These are phyloP conservation scores for Hipposideros armiger DNA, from an alignment of 2,113 vertebrate species.

Conservation along the genomic window DNA sequence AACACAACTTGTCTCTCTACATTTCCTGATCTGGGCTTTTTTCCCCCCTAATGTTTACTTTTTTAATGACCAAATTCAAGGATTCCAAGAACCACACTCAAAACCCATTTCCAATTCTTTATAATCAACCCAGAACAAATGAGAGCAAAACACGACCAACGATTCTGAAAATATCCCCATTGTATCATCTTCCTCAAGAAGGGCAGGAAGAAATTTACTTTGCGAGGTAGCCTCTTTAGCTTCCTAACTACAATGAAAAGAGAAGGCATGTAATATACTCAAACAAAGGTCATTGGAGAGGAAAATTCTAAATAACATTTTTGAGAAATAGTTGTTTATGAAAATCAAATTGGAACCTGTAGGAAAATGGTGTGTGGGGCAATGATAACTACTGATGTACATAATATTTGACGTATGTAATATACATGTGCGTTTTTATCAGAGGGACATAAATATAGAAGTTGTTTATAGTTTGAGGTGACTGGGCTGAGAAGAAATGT, in stretches of 20 bases:
- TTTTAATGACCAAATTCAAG: slow-evolving; percentile 38
- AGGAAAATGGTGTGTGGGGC: slow-evolving; percentile 31
- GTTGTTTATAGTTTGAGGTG: slow-evolving; percentile 75
- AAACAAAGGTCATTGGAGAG: background rate
- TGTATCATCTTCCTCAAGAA: background rate
- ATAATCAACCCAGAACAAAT: background rate
- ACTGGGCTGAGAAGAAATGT: slow-evolving; percentile 67
- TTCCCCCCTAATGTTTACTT: background rate
- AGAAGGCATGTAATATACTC: background rate
- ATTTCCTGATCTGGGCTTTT: background rate
- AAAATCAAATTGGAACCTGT: background rate
- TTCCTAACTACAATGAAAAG: background rate
- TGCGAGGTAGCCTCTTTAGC: background rate
- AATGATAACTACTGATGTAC: slow-evolving; percentile 49
- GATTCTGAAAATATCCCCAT: background rate
- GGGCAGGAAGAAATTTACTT: background rate
- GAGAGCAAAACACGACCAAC: background rate
- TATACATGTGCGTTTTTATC: background rate
- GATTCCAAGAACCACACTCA: background rate
- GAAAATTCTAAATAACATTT: background rate
- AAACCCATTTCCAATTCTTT: slow-evolving; percentile 31
- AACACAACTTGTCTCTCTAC: background rate
- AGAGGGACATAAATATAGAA: background rate
- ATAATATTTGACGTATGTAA: slow-evolving; percentile 51
- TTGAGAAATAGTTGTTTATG: slow-evolving; percentile 51